These are phyloP conservation scores for Pomatorhinus ruficollis DNA, from an alignment of 2,113 vertebrate species.

Conservation along the genomic window DNA sequence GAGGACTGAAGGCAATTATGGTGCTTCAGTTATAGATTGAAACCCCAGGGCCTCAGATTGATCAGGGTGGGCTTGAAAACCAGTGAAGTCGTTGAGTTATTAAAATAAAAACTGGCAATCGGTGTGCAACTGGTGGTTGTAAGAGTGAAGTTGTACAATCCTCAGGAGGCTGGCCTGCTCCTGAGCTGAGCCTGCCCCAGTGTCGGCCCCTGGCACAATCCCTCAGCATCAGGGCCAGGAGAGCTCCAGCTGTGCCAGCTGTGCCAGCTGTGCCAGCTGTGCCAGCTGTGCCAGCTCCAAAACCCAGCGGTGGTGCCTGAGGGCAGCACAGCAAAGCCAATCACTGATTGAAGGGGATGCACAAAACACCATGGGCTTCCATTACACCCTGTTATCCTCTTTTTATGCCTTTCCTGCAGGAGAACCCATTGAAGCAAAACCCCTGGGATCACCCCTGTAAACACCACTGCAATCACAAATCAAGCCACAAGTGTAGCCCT, in stretches of 20 bases:
- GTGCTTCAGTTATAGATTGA: background rate
- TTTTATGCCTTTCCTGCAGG: background rate
- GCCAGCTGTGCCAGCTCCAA: too few species aligned
- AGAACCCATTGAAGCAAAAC: background rate
- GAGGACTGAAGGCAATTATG: background rate
- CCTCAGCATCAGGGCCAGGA: too few species aligned
- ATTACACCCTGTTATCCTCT: background rate
- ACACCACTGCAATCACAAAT: background rate
- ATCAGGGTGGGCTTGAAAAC: background rate
- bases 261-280: too few species aligned
- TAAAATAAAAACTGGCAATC: background rate
- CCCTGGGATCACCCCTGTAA: too few species aligned
- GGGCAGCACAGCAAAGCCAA: background rate
- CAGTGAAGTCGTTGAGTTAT: background rate
- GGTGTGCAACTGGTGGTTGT: background rate
- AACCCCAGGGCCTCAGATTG: background rate
- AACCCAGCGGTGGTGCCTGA: fast-evolving
- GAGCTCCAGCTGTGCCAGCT: too few species aligned
- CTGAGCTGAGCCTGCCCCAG: too few species aligned
- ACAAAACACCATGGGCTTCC: background rate
- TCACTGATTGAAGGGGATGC: background rate
- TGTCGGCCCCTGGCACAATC: too few species aligned
- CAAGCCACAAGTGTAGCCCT: background rate
- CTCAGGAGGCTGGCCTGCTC: too few species aligned
- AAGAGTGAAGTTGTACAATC: background rate